Evolutionary conservation across 2,797 vertebrate species (phyloP).

Genomic region (Rhinoraja longicauda): DNA sequence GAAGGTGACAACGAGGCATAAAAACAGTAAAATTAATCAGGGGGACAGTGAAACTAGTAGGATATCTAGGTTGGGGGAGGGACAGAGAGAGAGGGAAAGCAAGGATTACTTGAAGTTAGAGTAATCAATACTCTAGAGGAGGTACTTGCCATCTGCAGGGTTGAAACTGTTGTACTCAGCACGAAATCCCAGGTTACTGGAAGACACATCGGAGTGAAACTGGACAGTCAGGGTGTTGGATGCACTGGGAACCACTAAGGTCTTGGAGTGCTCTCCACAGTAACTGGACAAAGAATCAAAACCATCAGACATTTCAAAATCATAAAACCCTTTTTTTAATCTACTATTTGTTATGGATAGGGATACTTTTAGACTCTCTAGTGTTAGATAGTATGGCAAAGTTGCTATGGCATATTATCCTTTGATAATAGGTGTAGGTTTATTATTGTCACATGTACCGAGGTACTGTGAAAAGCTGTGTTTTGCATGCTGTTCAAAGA

Average conservation of each 20-base stretch:
- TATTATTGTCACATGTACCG: too few relatives aligned
- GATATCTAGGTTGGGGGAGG: too few relatives aligned
- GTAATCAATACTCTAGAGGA: neutral
- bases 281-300: neutral
- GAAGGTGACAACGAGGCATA: too few relatives aligned
- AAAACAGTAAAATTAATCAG: too few relatives aligned
- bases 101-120: too few relatives aligned
- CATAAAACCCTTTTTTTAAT: neutral
- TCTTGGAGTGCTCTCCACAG: slow-evolving; percentile 17
- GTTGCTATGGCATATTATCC: neutral
- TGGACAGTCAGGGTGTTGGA: slow-evolving; percentile 4
- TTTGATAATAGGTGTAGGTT: too few relatives aligned
- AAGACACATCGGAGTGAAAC: slow-evolving; percentile 12
- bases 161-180: slow-evolving; percentile 29
- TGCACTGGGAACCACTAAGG: neutral
- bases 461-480: too few relatives aligned
- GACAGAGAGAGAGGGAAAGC: too few relatives aligned
- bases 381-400: neutral
- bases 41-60: too few relatives aligned
- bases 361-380: neutral
- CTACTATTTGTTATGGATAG: neutral
- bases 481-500: too few relatives aligned
- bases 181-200: slow-evolving; percentile 13
- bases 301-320: neutral
- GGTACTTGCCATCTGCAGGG: neutral